Conservation (phyloP, 2,888 invertebrate genomes). For the Philonicus albiceps region DNA sequence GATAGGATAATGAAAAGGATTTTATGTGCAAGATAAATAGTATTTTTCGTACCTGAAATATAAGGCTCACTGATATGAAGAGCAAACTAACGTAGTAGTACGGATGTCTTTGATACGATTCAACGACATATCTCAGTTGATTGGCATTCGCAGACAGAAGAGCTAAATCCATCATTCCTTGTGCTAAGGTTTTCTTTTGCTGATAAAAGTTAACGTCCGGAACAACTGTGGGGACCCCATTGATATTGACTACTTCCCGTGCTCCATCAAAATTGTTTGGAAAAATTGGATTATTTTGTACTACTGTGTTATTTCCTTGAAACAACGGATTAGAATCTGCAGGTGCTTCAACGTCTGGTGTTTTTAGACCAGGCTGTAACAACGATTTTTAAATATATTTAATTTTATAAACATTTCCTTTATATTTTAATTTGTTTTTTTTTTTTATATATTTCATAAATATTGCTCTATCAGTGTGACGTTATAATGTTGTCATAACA, state of each 20-base stretch:
- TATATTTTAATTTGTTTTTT: not conserved
- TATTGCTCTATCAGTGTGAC: too few relatives aligned
- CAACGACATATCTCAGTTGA: constrained; percentile 84
- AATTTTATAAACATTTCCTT: not conserved
- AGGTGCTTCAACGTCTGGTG: not conserved
- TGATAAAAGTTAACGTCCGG: constrained; percentile 87
- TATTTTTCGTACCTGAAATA: constrained; percentile 72
- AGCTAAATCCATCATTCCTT: constrained; percentile 93
- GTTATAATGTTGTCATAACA: too few relatives aligned
- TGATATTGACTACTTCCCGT: constrained; percentile 41
- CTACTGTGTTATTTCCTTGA: not conserved
- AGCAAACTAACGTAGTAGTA: constrained; percentile 79
- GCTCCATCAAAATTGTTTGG: not conserved
- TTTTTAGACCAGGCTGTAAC: not conserved
- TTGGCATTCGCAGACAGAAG: constrained; percentile 89
- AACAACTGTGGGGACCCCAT: constrained; percentile 57
- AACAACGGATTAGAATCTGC: not conserved
- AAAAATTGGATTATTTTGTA: not conserved
- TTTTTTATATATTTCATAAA: not conserved
- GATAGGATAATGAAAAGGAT: too few relatives aligned
- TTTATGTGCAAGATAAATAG: not conserved
- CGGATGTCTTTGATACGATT: constrained; percentile 73
- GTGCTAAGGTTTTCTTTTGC: constrained; percentile 88
- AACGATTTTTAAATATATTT: not conserved
- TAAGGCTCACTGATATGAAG: constrained; percentile 78